phyloP scores from a whole-genome alignment of 2,888 invertebrate genomes.

The Drosophila nr. perissopoda region DNA sequence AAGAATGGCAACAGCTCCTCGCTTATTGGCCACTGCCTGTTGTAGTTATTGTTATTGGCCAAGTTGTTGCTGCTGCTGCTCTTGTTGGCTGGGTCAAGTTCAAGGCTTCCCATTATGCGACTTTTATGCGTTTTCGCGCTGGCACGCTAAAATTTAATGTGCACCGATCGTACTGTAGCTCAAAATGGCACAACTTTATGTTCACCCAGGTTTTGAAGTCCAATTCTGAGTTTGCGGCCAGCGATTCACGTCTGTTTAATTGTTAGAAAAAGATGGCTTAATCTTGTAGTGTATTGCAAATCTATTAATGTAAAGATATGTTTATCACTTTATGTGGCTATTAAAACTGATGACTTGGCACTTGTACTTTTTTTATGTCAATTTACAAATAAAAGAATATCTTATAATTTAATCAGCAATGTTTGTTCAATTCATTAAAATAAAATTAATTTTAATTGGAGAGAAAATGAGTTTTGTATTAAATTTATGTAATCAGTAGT shows the following conservation, averaged over 20 bases:
- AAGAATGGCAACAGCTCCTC: constrained; percentile 19
- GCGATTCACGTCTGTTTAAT: background rate
- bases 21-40: constrained; percentile 56
- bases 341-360: background rate
- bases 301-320: background rate
- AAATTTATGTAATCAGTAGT: background rate
- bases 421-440: background rate
- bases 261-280: constrained; percentile 28
- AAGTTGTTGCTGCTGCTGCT: constrained; percentile 37
- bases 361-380: background rate
- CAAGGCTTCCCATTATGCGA: constrained; percentile 75
- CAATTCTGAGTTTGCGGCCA: background rate
- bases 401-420: background rate
- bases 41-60: constrained; percentile 72
- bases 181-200: constrained; percentile 53
- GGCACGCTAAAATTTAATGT: constrained; percentile 48
- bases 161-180: constrained; percentile 34
- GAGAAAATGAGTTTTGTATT: background rate
- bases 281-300: background rate
- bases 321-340: background rate
- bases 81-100: constrained; percentile 71
- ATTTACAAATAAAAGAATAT: background rate
- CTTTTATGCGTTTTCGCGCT: constrained; percentile 70
- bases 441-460: background rate
- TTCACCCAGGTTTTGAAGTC: constrained; percentile 8